Conservation (phyloP, 2,113 vertebrate species). For the human (Homo sapiens) region GRCh38 chrX:18047001-18047500, state of each 20-base stretch:
- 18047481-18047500: slow-evolving; percentile 43
- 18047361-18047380: background rate
- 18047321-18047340: background rate
- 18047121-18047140: background rate
- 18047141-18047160: background rate
- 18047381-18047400: background rate
- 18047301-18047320: background rate
- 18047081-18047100: background rate
- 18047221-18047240: background rate
- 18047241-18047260: background rate
- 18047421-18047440: background rate
- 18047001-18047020: background rate
- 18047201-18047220: background rate
- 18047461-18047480: background rate
- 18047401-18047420: background rate
- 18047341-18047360: background rate
- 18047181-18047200: background rate
- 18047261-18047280: background rate
- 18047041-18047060: background rate
- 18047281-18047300: background rate
- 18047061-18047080: background rate
- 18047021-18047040: background rate
- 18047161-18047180: background rate
- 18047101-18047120: background rate
- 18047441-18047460: background rate